Percentiles rank a stretch among this genome's conserved stretches.
Evolutionary conservation across 2,113 vertebrate genomes (phyloP).

Genomic region (Cyprinus carpio): DNA sequence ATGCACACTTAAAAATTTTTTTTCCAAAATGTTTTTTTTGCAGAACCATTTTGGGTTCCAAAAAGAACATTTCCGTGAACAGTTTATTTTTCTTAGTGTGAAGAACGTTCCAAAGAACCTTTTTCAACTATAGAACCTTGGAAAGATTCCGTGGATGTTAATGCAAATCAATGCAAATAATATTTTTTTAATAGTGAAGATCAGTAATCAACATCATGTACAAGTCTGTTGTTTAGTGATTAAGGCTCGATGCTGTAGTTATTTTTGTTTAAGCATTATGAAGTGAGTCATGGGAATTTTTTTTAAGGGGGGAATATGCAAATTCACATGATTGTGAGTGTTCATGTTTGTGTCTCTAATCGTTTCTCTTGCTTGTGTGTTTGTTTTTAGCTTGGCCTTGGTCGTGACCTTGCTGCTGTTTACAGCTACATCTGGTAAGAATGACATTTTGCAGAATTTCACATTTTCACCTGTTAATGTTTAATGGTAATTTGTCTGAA

Average conservation of each 20-base stretch:
- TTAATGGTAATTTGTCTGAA: not conserved
- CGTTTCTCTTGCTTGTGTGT: conserved; percentile 11
- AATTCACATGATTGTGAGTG: conserved; percentile 2
- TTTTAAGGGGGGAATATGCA: not conserved
- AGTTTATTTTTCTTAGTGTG: not conserved
- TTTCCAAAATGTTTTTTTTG: not conserved
- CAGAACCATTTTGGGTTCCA: not conserved
- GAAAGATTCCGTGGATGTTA: not conserved
- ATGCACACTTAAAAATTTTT: not conserved
- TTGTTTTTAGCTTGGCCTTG: conserved; percentile 1
- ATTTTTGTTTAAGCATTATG: not conserved
- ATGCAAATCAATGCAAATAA: not conserved
- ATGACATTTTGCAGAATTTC: not conserved
- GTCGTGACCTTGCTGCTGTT: not conserved
- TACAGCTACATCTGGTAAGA: not conserved
- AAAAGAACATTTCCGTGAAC: not conserved
- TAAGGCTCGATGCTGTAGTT: not conserved
- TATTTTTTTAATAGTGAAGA: not conserved
- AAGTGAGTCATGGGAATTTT: conserved; percentile 21
- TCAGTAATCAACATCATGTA: not conserved
- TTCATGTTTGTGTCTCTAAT: not conserved
- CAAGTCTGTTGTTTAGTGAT: no score
- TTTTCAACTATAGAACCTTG: no score
- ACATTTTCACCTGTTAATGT: not conserved
- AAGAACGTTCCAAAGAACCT: not conserved